A percentile compares a stretch with the other conserved stretches of the same genome.
These are phyloP conservation scores for Hirtodrosophila duncani DNA, from an alignment of 2,888 invertebrate species.

Conservation along the genomic window DNA sequence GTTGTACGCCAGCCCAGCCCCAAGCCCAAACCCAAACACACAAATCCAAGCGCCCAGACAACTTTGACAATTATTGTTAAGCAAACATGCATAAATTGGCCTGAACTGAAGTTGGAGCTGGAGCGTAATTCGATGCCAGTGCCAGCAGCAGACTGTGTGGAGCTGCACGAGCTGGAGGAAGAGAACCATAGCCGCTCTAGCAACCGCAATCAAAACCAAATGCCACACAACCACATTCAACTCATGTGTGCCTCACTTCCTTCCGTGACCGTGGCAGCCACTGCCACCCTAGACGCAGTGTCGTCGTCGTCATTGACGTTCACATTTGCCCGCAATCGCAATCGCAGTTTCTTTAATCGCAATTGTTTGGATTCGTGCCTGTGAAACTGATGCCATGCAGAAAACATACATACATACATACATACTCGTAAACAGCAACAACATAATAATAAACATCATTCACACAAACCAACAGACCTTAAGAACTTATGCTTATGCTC, in stretches of 20 bases:
- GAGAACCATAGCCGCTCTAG: no score
- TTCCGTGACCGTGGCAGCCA: constrained; percentile 40
- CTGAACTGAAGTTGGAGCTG: not conserved
- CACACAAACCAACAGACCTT: no score
- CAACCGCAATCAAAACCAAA: constrained; percentile 5
- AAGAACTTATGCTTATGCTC: no score
- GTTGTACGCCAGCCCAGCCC: constrained; percentile 18
- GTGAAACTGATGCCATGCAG: constrained; percentile 74
- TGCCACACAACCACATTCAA: constrained; percentile 2
- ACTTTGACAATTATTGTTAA: constrained; percentile 73
- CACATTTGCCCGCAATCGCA: not conserved
- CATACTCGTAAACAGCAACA: constrained; percentile 27
- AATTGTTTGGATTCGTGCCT: constrained; percentile 68
- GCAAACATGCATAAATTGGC: constrained; percentile 70
- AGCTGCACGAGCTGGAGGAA: no score
- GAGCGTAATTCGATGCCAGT: constrained; percentile 38
- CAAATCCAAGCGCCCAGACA: no score
- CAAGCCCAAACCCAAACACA: constrained; percentile 27
- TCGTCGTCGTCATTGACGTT: constrained; percentile 44
- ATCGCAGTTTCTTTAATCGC: constrained; percentile 27
- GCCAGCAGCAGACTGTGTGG: constrained; percentile 30
- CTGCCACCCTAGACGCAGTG: constrained; percentile 60
- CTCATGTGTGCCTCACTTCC: constrained; percentile 42
- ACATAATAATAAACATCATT: constrained; percentile 52
- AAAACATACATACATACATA: no score